phyloP scores from a whole-genome alignment of 92 coral and sea anemone genomes.

The Siderastrea siderea region DNA sequence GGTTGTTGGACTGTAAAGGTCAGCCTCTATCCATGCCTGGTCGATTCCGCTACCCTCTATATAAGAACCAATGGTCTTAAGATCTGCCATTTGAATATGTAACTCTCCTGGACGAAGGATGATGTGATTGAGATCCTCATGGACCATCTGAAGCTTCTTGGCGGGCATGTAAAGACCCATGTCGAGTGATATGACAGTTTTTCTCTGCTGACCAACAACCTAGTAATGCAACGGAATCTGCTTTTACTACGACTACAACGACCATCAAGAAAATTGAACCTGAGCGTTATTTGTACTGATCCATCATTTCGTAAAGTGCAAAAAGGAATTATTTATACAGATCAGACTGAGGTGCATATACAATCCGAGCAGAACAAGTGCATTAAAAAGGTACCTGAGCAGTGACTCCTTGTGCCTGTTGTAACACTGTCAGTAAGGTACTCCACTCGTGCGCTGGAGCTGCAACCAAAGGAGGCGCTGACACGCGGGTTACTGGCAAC shows the following conservation, averaged over 20 bases:
- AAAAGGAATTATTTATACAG: too few species aligned
- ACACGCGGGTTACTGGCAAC: neutral
- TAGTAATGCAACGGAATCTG: too few species aligned
- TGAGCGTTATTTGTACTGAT: too few species aligned
- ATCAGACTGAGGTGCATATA: too few species aligned
- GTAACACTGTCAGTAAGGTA: slow-evolving; percentile 52
- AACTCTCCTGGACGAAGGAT: slow-evolving; percentile 65
- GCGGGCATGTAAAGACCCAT: slow-evolving; percentile 59
- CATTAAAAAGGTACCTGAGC: neutral
- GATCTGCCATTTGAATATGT: slow-evolving; percentile 53
- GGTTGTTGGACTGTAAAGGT: slow-evolving; percentile 47
- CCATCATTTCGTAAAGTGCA: too few species aligned
- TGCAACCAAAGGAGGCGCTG: slow-evolving; percentile 57
- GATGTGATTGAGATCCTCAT: slow-evolving; percentile 31
- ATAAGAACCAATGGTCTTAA: slow-evolving; percentile 48
- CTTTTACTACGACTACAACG: too few species aligned
- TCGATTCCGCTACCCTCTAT: slow-evolving; percentile 54
- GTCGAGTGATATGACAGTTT: slow-evolving; percentile 61
- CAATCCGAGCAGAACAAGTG: too few species aligned
- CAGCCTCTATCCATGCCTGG: slow-evolving; percentile 55
- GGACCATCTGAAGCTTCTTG: slow-evolving; percentile 55
- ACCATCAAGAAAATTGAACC: too few species aligned
- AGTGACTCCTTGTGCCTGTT: slow-evolving; percentile 43
- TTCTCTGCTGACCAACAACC: slow-evolving; percentile 41
- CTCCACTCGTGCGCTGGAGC: slow-evolving; percentile 55